These are phyloP conservation scores for Nephotettix cincticeps DNA, from an alignment of 1,140 invertebrate species.

Conservation along the genomic window DNA sequence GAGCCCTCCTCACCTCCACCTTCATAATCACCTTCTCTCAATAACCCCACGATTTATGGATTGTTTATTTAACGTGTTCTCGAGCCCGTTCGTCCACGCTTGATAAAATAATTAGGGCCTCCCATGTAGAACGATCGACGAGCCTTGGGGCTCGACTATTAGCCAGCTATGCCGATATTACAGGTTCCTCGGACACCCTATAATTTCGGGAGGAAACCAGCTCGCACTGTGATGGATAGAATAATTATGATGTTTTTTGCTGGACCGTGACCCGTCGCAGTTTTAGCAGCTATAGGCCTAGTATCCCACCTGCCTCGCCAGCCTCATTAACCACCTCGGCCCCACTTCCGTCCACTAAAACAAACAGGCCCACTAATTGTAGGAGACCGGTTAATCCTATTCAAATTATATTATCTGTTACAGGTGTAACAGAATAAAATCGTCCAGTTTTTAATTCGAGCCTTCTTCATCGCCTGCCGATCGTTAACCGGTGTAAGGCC, in stretches of 20 bases:
- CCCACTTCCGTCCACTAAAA: neutral
- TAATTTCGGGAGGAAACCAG: slow-evolving; percentile 33
- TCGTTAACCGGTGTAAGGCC: neutral
- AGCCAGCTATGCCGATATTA: slow-evolving; percentile 24
- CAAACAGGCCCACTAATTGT: neutral
- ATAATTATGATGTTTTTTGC: slow-evolving; percentile 29
- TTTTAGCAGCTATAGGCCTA: neutral
- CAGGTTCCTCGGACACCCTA: slow-evolving; percentile 31
- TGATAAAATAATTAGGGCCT: slow-evolving; percentile 40
- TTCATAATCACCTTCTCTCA: slow-evolving; percentile 43
- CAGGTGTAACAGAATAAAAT: neutral
- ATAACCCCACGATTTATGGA: slow-evolving; percentile 40
- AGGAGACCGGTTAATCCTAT: neutral
- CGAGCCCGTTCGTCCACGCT: slow-evolving; percentile 30
- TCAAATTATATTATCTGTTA: neutral
- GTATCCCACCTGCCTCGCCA: neutral
- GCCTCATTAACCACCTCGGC: neutral
- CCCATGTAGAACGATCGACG: slow-evolving; percentile 29
- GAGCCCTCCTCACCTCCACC: slow-evolving; percentile 33
- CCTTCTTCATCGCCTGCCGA: neutral
- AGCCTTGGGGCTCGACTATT: slow-evolving; percentile 20
- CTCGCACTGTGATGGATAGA: slow-evolving; percentile 24
- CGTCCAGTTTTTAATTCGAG: neutral
- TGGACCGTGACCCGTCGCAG: neutral
- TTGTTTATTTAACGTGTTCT: slow-evolving; percentile 38